Evolutionary conservation across 1,140 invertebrate species (phyloP).

Genomic region (Asbolus verrucosus): DNA sequence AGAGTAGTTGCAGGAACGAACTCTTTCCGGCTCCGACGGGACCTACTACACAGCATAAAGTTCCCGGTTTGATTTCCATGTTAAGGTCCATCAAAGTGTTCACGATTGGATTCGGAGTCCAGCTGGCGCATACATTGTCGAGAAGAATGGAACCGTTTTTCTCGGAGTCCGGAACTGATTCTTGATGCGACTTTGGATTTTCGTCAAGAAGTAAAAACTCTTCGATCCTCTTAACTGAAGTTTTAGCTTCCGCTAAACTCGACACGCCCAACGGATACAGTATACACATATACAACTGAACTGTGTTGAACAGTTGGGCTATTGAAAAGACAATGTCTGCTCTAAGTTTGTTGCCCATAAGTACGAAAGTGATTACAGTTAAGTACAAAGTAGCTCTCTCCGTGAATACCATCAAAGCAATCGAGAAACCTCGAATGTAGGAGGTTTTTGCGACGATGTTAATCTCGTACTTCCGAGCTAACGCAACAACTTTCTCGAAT

Average conservation of each 20-base stretch:
- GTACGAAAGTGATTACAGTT: slow-evolving; percentile 76
- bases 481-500: slow-evolving; percentile 75
- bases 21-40: slow-evolving; percentile 86
- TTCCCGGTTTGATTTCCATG: slow-evolving; percentile 71
- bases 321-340: slow-evolving; percentile 80
- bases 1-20: slow-evolving; percentile 79
- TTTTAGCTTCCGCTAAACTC: slow-evolving; percentile 68
- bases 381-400: slow-evolving; percentile 79
- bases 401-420: slow-evolving; percentile 75
- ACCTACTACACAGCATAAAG: slow-evolving; percentile 80
- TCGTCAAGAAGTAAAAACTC: slow-evolving; percentile 72
- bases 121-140: slow-evolving; percentile 70
- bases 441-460: slow-evolving; percentile 76
- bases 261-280: slow-evolving; percentile 71
- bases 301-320: slow-evolving; percentile 79
- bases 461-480: slow-evolving; percentile 73
- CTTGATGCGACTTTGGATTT: slow-evolving; percentile 36
- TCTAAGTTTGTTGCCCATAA: slow-evolving; percentile 72
- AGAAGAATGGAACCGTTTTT: slow-evolving; percentile 62
- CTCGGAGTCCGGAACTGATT: slow-evolving; percentile 11
- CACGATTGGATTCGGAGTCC: slow-evolving; percentile 70
- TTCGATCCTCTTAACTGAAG: slow-evolving; percentile 75
- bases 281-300: slow-evolving; percentile 79
- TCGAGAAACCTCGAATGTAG: slow-evolving; percentile 78
- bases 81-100: slow-evolving; percentile 74